Base-by-base conservation (phyloP, 2,888 invertebrate genomes). In the Melinopterus prodromus region DNA sequence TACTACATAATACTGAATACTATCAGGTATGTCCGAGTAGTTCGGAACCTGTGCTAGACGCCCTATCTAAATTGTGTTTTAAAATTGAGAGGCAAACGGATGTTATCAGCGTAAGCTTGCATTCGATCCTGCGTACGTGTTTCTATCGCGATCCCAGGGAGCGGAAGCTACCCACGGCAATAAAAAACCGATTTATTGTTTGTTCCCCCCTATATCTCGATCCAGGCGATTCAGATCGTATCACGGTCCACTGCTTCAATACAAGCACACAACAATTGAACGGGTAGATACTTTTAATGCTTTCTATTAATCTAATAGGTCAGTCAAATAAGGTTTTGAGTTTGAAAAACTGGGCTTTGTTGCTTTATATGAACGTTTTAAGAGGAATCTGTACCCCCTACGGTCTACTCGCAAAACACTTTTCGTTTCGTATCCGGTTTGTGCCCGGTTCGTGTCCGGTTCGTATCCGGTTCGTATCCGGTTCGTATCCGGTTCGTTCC, bases 41-140 rank as follows among this genome's bases (percentile, higher is more conserved):
- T 1, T 53, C 53, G 2, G 53, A 53, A 53, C 53, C 53, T 7
- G 53, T 53, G 12, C 9, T 6, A 53, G 12, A 53, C 53, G 16
- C 78, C 74, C 70, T 80, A 80, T 78, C 80, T 78, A 80, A 80
- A 80, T 80, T 78, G 78, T 71, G 78, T 78, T 80, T 80, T 80
- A 80, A 80, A 80, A 80, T 80, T 37, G 78, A 78, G 78, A 78
- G 37, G 70, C 15, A 53, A 53, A 7, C 53, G 53, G 53, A 53
- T 53, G 70, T 77, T 78, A 80, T 79, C 78, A 76, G 70, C 77
- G 71, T 70, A 77, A 69, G 76, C 70, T 75, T 15, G 78, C 76
- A 78, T 70, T 26, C 74, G 70, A 75, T 78, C 70, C 38, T 78
- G 77, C 75, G 80, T 78, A 70, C 70, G 75, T 70, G 71, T 16